Base-by-base conservation (phyloP, 2,113 vertebrate genomes). In the Orthochromis indermauri region DNA sequence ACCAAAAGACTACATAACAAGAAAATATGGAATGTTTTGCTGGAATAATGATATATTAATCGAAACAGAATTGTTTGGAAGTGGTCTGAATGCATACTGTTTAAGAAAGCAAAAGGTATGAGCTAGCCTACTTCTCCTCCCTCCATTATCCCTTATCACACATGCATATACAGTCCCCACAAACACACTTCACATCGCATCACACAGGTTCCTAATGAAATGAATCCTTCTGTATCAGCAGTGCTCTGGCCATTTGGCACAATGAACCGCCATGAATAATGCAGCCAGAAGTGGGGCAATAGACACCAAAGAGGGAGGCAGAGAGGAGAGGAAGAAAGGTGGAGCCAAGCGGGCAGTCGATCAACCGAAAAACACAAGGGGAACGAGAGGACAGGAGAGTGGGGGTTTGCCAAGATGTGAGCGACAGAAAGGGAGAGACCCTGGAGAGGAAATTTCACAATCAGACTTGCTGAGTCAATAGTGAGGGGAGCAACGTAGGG, bases 181-280 rank as follows among this genome's bases (percentile, higher is more conserved):
- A 84, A 66, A 87, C 66, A 89, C 85, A 86, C 57, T 86, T 33
- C 53, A 28, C 66, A 28, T 80, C 51, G 1, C 35, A 68, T 68
- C 12, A 92, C 82, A 87, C 40, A 55, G 53, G 82, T 80, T 80
- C 53, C 31, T 33, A 61, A 90, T 94, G 95, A 95, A 95, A 95
- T 94, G 87, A 91, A 94, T 91, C 93, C 92, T 87, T 90, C 84
- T 86, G 90, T 91, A 90, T 93, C 89, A 94, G 92, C 91, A 83
- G 82, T 47, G 45, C 92, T 80, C 94, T 78, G 88, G 88, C 90
- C 86, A 90, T 93, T 94, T 94, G 94, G 94, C 93, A 91, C 94
- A 90, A 91, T 93, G 92, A 91, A 86, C 86, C 12, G 2, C 33
- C 24, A 93, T 96, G 89, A 96, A 96, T 95, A 95, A 96, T 95